Conservation (phyloP, 2,113 vertebrate species). For the Vulpes vulpes region DNA sequence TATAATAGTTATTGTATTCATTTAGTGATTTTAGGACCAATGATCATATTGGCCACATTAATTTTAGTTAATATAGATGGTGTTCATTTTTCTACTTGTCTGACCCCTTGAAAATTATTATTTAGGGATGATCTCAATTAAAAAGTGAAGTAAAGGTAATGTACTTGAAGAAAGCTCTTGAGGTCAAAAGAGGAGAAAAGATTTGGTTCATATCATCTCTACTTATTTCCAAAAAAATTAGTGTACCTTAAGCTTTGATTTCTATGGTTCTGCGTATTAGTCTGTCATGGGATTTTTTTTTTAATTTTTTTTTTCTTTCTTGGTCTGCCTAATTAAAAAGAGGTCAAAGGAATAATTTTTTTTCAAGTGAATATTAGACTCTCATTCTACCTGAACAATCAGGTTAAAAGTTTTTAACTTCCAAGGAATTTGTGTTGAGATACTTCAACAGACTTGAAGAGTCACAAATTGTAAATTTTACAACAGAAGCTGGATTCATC, state of each 20-base stretch:
- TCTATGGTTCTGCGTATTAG: not conserved
- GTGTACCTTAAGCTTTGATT: not conserved
- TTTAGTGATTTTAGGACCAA: conserved; percentile 44
- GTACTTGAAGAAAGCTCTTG: not conserved
- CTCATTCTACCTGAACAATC: not conserved
- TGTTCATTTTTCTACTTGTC: not conserved
- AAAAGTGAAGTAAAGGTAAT: not conserved
- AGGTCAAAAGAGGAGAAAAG: not conserved
- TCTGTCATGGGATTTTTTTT: not conserved
- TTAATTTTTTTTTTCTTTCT: not conserved
- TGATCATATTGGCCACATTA: not conserved
- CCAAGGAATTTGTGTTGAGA: not conserved
- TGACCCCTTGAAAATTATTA: not conserved
- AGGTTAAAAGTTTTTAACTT: not conserved
- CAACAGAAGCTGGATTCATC: not conserved
- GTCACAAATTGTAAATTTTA: not conserved
- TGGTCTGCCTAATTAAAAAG: not conserved
- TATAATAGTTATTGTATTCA: conserved; percentile 59
- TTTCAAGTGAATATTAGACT: not conserved
- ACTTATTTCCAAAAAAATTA: not conserved
- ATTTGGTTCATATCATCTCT: not conserved
- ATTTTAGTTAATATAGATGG: not conserved
- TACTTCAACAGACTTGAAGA: not conserved
- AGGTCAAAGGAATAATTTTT: not conserved
- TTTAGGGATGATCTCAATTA: not conserved